Base-by-base conservation (phyloP, 1,140 invertebrate species). In the Stenopsyche tienmushanensis region DNA sequence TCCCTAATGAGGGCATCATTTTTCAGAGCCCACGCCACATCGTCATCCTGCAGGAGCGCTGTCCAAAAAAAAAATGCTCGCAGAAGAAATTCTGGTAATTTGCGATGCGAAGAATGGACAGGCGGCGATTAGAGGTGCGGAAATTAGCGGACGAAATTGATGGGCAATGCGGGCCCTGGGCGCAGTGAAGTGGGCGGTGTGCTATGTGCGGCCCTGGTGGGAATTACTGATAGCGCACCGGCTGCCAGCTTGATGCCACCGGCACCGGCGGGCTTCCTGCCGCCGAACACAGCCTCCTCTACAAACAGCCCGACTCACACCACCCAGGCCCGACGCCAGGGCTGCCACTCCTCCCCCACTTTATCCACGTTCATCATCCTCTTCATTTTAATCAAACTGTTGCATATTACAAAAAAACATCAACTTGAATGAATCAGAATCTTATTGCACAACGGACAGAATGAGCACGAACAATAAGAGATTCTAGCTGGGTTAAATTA, bases 211-310 rank as follows among this genome's bases (percentile, higher is more conserved):
- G n/a, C 9, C 41, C 53, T 44, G 53, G 63, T 58, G 63, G 63
- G 63, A 65, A 65, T 65, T 65, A 65, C 53, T 65, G 63, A 65
- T 65, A 65, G 63, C 63, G 53, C 63, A 58, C 63, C 63, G 63
- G 62, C 63, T 65, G 63, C 52, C 63, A 65, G 63, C 54, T 65
- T 65, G 63, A 60, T 58, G 63, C 63, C 54, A 58, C 63, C 41
- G 34, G 62, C 67, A 59, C 63, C 41, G 34, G 62, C 67, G 63
- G 47, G 62, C 54, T 54, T 63, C 62, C 53, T 26, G 42, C 29
- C 57, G 17, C 29, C 41, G 29, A 34, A 57, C 41, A 60, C 57
- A 60, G 57, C 57, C 57, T 60, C 55, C 53, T 45, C 54, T 57
- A 26, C 54, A 57, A 57, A 57, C 54, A 57, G 54, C 54, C 54